These are phyloP conservation scores for Cacatua alba DNA, from an alignment of 2,113 vertebrate genomes.

Conservation along the genomic window DNA sequence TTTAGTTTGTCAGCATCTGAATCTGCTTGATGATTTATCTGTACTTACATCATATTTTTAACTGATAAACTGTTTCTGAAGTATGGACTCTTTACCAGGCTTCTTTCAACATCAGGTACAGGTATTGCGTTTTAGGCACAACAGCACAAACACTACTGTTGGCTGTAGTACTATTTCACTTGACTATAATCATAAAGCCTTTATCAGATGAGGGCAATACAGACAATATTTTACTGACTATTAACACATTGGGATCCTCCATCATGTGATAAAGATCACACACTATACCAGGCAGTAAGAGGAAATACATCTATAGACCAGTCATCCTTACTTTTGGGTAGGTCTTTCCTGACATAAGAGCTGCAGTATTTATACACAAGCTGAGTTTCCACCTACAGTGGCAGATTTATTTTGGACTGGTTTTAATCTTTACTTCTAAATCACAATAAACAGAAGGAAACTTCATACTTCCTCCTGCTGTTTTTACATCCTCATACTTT, in stretches of 20 bases:
- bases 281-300: neutral
- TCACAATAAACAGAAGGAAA: conserved; percentile 32
- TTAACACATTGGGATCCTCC: neutral
- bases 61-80: neutral
- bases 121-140: neutral
- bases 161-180: neutral
- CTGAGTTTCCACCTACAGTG: neutral
- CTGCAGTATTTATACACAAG: neutral
- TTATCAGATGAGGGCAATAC: neutral
- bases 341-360: neutral
- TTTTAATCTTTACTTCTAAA: conserved; percentile 25
- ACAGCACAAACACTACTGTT: neutral
- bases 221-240: neutral
- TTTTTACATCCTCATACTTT: conserved; percentile 26
- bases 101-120: neutral
- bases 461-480: conserved; percentile 27
- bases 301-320: neutral
- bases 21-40: neutral
- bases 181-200: neutral
- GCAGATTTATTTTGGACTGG: conserved; percentile 2
- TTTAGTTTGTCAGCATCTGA: neutral
- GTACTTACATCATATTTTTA: neutral
- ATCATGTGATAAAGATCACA: neutral
- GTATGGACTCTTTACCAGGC: neutral
- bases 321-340: neutral